Evolutionary conservation across 2,797 vertebrate genomes (phyloP).

Genomic region (Spinus pinus): DNA sequence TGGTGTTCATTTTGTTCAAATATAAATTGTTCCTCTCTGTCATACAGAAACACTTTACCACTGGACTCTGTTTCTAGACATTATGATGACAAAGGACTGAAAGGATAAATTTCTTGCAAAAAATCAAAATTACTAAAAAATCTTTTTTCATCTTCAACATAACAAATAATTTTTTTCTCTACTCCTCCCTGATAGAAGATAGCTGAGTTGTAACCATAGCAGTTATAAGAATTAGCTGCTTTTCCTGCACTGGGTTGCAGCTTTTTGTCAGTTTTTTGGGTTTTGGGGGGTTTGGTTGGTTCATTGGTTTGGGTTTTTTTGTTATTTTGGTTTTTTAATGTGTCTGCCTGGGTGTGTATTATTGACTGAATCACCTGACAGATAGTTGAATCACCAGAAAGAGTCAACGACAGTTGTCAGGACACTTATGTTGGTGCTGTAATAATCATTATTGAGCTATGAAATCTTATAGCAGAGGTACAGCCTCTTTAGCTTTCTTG

Average conservation of each 20-base stretch:
- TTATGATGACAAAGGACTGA: not conserved
- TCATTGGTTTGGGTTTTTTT: not conserved
- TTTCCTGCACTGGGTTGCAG: not conserved
- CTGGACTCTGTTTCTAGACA: not conserved
- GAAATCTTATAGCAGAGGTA: not conserved
- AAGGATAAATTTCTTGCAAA: not conserved
- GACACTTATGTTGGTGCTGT: not conserved
- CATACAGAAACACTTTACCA: not conserved
- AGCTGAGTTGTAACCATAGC: not conserved
- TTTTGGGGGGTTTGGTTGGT: fast-evolving
- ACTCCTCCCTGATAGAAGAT: not conserved
- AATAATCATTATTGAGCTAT: not conserved
- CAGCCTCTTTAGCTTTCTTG: not conserved
- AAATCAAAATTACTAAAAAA: not conserved
- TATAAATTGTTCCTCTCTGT: not conserved
- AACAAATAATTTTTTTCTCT: not conserved
- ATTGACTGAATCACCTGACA: not conserved
- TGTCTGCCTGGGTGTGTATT: not conserved
- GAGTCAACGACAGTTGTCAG: not conserved
- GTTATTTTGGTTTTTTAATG: not conserved
- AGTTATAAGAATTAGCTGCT: not conserved
- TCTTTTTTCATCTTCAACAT: not conserved
- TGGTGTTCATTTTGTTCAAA: not conserved
- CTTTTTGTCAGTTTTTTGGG: fast-evolving
- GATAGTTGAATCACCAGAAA: not conserved